Base-by-base conservation (phyloP, 2,113 vertebrate genomes). In the Edolisoma coerulescens region DNA sequence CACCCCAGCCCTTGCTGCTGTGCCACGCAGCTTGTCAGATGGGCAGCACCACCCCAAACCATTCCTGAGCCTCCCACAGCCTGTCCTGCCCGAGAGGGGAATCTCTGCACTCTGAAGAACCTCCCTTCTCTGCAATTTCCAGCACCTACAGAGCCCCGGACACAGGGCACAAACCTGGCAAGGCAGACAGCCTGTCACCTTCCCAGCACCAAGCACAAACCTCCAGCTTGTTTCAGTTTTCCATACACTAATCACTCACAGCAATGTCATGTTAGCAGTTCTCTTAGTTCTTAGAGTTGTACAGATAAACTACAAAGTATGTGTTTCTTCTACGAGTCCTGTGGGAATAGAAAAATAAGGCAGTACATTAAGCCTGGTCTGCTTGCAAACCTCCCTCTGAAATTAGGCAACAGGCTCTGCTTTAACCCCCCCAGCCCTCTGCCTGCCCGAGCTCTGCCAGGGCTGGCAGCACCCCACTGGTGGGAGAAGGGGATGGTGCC, bases 21-120 rank as follows among this genome's bases (percentile, higher is more conserved):
- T 2, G 59, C 67, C 28, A 32, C 0, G 9, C 45, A 52, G 47
- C 57, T 47, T 22, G 14, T 64, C 70, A 60, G 57, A 69, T 0
- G 3, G 28, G 57, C 18, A 65, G 10, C 52, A 26, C 9, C 10
- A 50, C 33, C 20, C 22, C 4, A 0, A 59, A 14, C 4, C 2
- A 1, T 3, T 35, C 63, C 94, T 3, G 30, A 84, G 42, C 71
- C 27, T 67, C 67, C 57, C 53, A 22, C 37, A 24, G 44, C 69
- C 49, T 5, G 0, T 26, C n/a, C 65, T 30, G 65, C 64, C 30
- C 57, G 10, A 28, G 14, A 50, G 17, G 39, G 22, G 41, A 53
- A 49, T 5, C 52, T 19, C 4, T 24, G 23, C 21, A 71, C 8
- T 21, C 10, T 4, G 4, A 1, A 37, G 10, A 86, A 54, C 60